Evolutionary conservation across 2,797 vertebrate species (phyloP).

Genomic region (Sebastes glaucus): DNA sequence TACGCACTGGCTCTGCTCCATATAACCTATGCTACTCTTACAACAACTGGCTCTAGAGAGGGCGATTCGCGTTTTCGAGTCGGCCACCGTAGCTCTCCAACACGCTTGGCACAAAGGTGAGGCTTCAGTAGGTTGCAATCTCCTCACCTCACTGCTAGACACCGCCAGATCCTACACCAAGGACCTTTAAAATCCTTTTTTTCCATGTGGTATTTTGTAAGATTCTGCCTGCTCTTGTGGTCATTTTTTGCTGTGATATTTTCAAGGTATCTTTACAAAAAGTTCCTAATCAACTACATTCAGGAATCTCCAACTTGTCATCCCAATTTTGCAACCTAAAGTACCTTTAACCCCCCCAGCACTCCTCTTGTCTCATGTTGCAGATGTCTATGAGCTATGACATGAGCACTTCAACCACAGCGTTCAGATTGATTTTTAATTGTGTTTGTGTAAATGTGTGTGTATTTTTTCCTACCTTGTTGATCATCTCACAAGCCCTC

Average conservation of each 20-base stretch:
- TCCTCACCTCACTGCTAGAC: no score
- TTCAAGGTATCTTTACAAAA: neutral
- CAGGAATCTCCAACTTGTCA: rapidly evolving
- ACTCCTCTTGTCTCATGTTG: neutral
- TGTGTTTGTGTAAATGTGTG: no score
- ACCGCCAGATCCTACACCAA: no score
- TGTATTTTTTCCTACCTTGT: neutral
- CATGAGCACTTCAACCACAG: neutral
- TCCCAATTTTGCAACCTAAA: neutral
- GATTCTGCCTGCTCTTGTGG: no score
- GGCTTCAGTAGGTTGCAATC: rapidly evolving
- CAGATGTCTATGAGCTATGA: neutral
- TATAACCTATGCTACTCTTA: no score
- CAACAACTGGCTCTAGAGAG: no score
- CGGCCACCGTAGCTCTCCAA: no score
- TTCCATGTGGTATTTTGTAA: neutral
- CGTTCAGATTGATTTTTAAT: no score
- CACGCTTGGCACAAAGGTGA: no score
- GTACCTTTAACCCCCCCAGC: neutral
- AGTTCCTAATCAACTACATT: neutral
- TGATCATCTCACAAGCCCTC: neutral
- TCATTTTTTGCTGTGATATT: neutral
- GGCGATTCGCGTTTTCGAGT: no score
- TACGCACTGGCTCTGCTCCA: no score
- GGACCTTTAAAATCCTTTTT: neutral